Evolutionary conservation across 2,797 vertebrate species (phyloP).

Genomic region (Gymnothorax reevesii): DNA sequence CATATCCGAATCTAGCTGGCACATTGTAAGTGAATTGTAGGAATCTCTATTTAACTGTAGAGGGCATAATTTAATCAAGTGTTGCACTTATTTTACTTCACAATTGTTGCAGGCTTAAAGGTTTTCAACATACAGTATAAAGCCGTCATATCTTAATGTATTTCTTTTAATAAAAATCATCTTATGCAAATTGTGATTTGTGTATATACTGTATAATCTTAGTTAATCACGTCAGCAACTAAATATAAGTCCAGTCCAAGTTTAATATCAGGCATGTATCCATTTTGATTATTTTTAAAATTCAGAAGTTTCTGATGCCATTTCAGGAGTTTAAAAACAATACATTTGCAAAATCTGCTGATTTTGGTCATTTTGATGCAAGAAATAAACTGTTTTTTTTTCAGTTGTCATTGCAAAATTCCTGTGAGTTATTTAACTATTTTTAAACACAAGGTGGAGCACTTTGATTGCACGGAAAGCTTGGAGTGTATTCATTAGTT

Average conservation of each 20-base stretch:
- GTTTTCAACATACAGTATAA: not conserved
- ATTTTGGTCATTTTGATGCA: not conserved
- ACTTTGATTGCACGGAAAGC: not conserved
- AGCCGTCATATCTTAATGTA: not conserved
- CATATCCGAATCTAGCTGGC: not conserved
- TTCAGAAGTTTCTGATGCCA: not conserved
- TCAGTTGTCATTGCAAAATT: not conserved
- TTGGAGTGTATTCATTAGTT: not conserved
- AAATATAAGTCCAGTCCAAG: not conserved
- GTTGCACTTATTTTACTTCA: not conserved
- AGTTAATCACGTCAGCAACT: not conserved
- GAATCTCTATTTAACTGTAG: not conserved
- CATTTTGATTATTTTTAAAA: not conserved
- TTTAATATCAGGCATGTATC: not conserved
- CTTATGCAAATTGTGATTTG: not conserved
- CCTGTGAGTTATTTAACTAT: not conserved
- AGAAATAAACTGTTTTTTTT: not conserved
- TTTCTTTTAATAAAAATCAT: no score
- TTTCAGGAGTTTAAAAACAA: not conserved
- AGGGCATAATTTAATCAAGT: not conserved
- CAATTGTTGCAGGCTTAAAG: not conserved
- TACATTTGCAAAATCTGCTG: not conserved
- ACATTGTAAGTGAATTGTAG: not conserved
- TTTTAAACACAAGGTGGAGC: slow-evolving; percentile 10
- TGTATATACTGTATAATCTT: not conserved